Evolutionary conservation across 2,888 invertebrate species (phyloP), one percentile per base, ranked within the genome.

Genomic region (Brachyopa scutellaris): DNA sequence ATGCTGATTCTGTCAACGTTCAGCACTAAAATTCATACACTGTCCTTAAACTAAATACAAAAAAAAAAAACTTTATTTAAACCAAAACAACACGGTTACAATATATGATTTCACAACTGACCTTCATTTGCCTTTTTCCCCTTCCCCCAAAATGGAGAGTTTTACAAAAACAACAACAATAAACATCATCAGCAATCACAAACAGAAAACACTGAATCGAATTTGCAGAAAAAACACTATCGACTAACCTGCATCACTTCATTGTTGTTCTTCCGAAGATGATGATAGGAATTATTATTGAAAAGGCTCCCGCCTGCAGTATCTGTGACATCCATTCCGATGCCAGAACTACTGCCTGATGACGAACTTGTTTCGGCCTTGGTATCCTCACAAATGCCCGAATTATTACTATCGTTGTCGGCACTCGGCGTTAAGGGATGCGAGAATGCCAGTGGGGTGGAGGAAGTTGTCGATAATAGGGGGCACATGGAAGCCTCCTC

Each of bases 401-500:
- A 87, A 36, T 85, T 85, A 38, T 86, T 86, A 74, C 92, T 92
- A 40, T 91, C 91, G 47, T 88, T 91, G 84, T 92, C 92, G 86
- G 91, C 91, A 87, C 91, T 92, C 69, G 93, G 92, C 4, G 93
- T 92, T 0, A 93, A 88, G 19, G 93, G 93, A 87, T 93, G 93
- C 69, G 92, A 92, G 84, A 93, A 92, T 64, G 93, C 92, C 51
- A 92, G 88, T 9, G 92, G 91, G 8, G 92, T 92, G n/a, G 93
- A 92, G 0, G 93, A 93, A 4, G 93, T 93, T 23, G 93, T 93
- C 15, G 92, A 91, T 38, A 95, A 88, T 38, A 94, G 90, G 42
- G 94, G 92, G 87, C 93, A 94, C 85, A 93, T 94, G 55, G 94
- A 94, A 1, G 93, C 93, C 85, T 93, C 92, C 83, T 94, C 94